These are phyloP conservation scores for Porites evermanni DNA, from an alignment of 92 coral and sea anemone species.

Conservation along the genomic window DNA sequence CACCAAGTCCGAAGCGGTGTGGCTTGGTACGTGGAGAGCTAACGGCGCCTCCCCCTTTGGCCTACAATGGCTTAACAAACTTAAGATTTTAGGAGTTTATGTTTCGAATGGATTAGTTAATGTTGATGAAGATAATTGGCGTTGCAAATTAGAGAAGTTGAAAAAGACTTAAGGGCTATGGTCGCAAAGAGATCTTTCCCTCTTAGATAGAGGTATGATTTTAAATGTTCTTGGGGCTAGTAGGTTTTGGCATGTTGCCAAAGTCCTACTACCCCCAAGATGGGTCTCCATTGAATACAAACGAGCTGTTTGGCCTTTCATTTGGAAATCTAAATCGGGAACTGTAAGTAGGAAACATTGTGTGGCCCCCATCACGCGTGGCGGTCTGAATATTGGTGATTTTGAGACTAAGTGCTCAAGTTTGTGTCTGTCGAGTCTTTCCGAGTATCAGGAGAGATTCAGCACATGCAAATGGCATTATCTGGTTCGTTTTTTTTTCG, in stretches of 20 bases:
- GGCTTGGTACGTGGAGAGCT: slow-evolving; percentile 14
- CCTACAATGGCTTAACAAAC: slow-evolving; percentile 31
- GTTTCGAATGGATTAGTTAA: slow-evolving; percentile 4
- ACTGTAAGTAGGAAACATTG: neutral
- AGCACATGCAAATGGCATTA: neutral
- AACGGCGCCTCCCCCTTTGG: slow-evolving; percentile 14
- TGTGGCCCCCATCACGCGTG: neutral
- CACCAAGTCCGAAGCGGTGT: slow-evolving; percentile 20
- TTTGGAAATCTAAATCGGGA: neutral
- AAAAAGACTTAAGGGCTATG: slow-evolving; percentile 1
- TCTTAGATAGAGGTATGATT: neutral
- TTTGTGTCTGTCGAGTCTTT: neutral
- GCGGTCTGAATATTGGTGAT: neutral
- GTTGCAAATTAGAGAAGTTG: slow-evolving; percentile 10
- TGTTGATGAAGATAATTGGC: slow-evolving; percentile 35
- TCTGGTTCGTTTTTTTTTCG: slow-evolving; percentile 23
- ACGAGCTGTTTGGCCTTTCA: neutral
- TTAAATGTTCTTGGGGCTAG: neutral
- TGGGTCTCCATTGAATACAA: neutral
- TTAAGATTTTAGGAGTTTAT: slow-evolving; percentile 22
- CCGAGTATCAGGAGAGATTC: neutral
- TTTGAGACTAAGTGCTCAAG: neutral
- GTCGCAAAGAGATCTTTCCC: slow-evolving; percentile 16
- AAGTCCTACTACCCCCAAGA: neutral
- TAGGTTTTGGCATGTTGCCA: slow-evolving; percentile 19